Evolutionary conservation across 2,888 invertebrate species (phyloP), one percentile per base, ranked within the genome.

Genomic region (Orchestes rusci): DNA sequence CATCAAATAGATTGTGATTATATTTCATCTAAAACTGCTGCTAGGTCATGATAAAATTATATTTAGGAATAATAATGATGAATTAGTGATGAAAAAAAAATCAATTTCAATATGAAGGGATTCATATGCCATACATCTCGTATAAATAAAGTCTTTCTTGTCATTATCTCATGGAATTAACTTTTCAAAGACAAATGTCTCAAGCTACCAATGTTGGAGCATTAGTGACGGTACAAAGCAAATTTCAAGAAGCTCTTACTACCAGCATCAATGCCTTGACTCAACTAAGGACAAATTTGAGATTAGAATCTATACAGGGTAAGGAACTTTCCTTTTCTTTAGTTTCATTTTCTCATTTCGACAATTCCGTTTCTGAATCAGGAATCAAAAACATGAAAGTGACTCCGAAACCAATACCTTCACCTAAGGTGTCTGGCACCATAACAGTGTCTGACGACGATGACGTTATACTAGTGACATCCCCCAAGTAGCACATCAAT

Each of bases 241-340:
- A 69, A 33, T 59, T 77, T 35, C 77, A 78, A 48, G 71, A 75
- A 39, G 62, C 75, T 31, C 56, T 78, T 37, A 73, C 70, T 48
- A 75, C 72, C 1, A 75, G 77, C 0, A 66, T 72, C 18, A 71
- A 69, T 50, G 69, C 75, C 43, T 71, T 78, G 48, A 67, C 67
- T 36, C 75, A 76, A 60, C 72, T 77, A 19, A 63, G 73, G 34
- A 73, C 75, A 37, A 76, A 72, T 61, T 62, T 78, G 8, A 70
- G 72, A 52, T 71, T 70, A 31, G 77, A 75, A 36, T 70, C 76
- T 45, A 73, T 75, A 55, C 61, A 67, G 31, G 76, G 73, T 58
- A 53, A 38, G 48, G 45, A n/a, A n/a, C n/a, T n/a, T n/a, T n/a
- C n/a, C n/a, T n/a, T n/a, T n/a, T n/a, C n/a, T n/a, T 16, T 27